Conservation (phyloP, 2,113 vertebrate genomes). For the zebrafish (Danio rerio) region DNA sequence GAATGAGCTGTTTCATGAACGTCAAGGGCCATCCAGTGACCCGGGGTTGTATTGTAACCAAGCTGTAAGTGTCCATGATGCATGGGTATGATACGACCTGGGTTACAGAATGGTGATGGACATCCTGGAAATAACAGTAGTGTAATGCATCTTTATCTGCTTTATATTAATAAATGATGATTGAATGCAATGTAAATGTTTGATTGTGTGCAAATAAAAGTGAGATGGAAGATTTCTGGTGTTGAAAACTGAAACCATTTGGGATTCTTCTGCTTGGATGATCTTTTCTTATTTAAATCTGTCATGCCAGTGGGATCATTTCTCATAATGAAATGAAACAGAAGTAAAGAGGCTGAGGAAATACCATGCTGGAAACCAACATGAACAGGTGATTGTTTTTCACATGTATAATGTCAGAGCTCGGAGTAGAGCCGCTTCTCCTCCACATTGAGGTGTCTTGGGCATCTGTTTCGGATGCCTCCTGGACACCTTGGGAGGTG, state of each 20-base stretch:
- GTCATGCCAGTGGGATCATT: too few species aligned
- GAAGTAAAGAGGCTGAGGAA: neutral
- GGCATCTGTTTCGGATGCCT: too few species aligned
- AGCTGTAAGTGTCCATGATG: constrained; percentile 55
- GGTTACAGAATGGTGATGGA: constrained; percentile 50
- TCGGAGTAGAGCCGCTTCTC: too few species aligned
- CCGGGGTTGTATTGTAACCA: constrained; percentile 70
- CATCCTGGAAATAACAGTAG: constrained; percentile 11
- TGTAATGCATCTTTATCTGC: neutral
- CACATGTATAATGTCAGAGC: too few species aligned
- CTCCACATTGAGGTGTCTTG: too few species aligned
- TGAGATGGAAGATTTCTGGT: neutral
- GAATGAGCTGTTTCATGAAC: neutral
- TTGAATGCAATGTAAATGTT: neutral
- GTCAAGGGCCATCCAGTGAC: constrained; percentile 37
- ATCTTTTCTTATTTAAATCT: too few species aligned
- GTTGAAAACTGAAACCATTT: neutral
- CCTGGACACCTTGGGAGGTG: too few species aligned
- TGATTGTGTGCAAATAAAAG: neutral
- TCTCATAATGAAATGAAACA: neutral
- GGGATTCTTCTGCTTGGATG: neutral
- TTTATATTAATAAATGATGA: neutral
- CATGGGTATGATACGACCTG: constrained; percentile 75
- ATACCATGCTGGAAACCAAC: too few species aligned
- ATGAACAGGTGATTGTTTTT: too few species aligned